phyloP scores from a whole-genome alignment of 2,113 vertebrate genomes.

The Brevimyrus niger region DNA sequence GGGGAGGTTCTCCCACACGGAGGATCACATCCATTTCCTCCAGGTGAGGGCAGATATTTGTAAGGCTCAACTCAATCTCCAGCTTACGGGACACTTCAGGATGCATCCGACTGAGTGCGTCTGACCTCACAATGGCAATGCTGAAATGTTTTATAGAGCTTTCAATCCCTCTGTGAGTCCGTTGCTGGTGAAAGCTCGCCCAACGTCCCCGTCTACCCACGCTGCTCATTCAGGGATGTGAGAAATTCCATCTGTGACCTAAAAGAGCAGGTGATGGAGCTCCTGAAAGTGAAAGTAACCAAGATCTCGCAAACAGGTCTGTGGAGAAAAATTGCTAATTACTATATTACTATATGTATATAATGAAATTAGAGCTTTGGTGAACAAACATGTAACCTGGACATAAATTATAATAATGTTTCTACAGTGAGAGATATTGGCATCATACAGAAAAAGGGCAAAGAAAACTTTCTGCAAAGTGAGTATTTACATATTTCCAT shows the following conservation, averaged over 20 bases:
- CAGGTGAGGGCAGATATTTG: background rate
- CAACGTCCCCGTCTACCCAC: background rate
- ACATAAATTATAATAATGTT: background rate
- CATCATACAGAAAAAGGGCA: background rate
- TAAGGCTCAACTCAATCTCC: background rate
- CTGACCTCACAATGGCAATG: background rate
- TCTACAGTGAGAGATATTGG: background rate
- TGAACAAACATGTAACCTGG: background rate
- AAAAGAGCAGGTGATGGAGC: constrained; percentile 4
- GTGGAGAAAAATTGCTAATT: too few species aligned
- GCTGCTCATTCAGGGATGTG: background rate
- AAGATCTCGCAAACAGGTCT: constrained; percentile 12
- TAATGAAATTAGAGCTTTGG: background rate
- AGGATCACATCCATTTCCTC: constrained; percentile 23
- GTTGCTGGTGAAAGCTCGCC: background rate
- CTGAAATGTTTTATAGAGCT: background rate
- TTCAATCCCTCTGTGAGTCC: background rate
- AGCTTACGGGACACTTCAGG: background rate
- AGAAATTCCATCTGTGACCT: background rate
- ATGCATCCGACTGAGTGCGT: background rate
- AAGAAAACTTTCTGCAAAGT: background rate
- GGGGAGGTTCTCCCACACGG: constrained; percentile 7
- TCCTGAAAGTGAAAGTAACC: background rate
- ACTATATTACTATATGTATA: too few species aligned
- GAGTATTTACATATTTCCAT: background rate